These are phyloP conservation scores for Diplosoma virens DNA, from an alignment of 23 tunicate species.

Conservation along the genomic window DNA sequence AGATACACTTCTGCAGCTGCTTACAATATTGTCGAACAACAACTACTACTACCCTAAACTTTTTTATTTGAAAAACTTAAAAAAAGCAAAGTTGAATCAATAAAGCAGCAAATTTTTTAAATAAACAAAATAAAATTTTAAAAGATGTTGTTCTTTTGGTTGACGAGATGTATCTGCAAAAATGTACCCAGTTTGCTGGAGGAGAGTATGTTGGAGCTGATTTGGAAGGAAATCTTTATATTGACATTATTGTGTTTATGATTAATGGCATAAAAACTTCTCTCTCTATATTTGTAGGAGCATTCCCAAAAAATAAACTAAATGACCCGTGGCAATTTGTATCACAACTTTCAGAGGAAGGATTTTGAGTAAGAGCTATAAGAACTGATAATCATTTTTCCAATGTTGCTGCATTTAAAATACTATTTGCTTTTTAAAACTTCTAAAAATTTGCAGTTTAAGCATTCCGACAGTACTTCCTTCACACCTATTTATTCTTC, in stretches of 20 bases:
- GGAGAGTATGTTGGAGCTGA: slow-evolving; percentile 8
- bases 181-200: slow-evolving; percentile 4
- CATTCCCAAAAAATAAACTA: neutral
- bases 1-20: neutral
- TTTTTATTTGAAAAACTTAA: neutral
- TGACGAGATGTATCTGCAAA: slow-evolving; percentile 10
- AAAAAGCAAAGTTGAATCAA: neutral
- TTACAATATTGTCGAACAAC: neutral
- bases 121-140: neutral
- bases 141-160: neutral
- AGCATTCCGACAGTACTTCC: neutral
- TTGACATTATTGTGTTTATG: slow-evolving; percentile 3
- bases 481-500: slow-evolving; percentile 7
- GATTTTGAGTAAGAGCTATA: neutral
- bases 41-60: neutral
- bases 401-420: neutral
- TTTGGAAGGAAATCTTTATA: neutral
- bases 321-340: slow-evolving; percentile 8
- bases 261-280: neutral
- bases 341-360: neutral
- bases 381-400: slow-evolving; percentile 2
- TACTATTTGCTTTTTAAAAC: neutral
- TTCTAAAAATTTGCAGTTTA: neutral
- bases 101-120: slow-evolving; percentile 1
- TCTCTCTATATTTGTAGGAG: neutral